Base-by-base conservation (phyloP, 2,113 vertebrate species). In the Vimba vimba region DNA sequence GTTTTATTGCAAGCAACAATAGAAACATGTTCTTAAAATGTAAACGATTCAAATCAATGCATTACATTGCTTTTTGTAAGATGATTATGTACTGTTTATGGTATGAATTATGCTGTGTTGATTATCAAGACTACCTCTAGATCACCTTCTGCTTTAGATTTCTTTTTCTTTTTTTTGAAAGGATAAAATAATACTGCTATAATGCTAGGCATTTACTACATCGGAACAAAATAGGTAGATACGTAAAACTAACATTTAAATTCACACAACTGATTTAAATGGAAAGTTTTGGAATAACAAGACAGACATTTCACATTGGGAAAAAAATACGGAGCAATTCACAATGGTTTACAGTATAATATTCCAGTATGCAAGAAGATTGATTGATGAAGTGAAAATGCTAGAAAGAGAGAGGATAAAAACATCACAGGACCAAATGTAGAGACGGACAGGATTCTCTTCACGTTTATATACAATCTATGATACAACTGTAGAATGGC, bases 361-460 rank as follows among this genome's bases (percentile, higher is more conserved):
- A 52, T 55, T 83, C 33, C 68, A 83, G 68, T 57, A 83, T 27
- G 15, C 1, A 43, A 73, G 36, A 73, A 77, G 17, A 64, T 11
- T 7, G 79, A 66, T 2, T 81, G 57, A 66, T 82, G 57, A 33
- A 39, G 8, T 27, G 76, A 79, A 47, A 69, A 69, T 17, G 36
- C 23, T 55, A 76, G n/a, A 75, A 55, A 71, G 21, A 59, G 33
- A 57, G 50, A 82, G 23, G 68, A 62, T 13, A 10, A 87, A 87
- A 64, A 33, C 71, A 69, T 89, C 86, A 90, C 90, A 90, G 74
- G 82, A 69, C 86, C 84, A 81, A 92, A 77, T 84, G 17, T 36
- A 81, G 69, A 86, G 74, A 86, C 80, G 60, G 84, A 81, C 74
- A 88, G n/a, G 82, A 73, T 85, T 90, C 88, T 92, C 89, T 92